These are phyloP conservation scores for Caenorhabditis sp. DNA, from an alignment of 2,888 invertebrate genomes.

Conservation along the genomic window DNA sequence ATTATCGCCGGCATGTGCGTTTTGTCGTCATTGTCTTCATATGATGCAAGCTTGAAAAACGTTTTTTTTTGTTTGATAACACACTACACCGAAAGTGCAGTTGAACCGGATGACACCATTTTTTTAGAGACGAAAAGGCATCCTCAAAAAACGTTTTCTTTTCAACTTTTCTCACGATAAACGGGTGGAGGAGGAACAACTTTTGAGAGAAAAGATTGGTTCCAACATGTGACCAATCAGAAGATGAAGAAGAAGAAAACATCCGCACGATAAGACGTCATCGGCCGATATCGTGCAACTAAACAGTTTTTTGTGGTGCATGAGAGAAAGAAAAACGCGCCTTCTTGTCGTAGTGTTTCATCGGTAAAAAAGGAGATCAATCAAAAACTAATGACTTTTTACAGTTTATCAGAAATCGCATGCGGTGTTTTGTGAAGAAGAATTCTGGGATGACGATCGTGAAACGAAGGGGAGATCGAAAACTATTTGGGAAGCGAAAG, in stretches of 20 bases:
- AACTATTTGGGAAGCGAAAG: background rate
- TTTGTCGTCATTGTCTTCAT: conserved; percentile 34
- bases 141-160: background rate
- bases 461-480: background rate
- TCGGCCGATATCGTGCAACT: too few relatives aligned
- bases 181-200: background rate
- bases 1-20: conserved; percentile 4
- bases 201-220: background rate
- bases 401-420: too few relatives aligned
- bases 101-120: background rate
- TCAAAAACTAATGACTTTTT: too few relatives aligned
- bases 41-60: conserved; percentile 48
- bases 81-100: conserved; percentile 11
- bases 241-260: background rate
- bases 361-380: too few relatives aligned
- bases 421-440: too few relatives aligned
- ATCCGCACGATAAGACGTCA: background rate
- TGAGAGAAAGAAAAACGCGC: too few relatives aligned
- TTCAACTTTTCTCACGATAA: background rate
- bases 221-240: too few relatives aligned
- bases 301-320: too few relatives aligned
- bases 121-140: background rate
- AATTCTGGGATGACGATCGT: too few relatives aligned
- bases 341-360: too few relatives aligned
- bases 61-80: conserved; percentile 29